Evolutionary conservation across 2,888 invertebrate genomes (phyloP), one percentile per base, ranked within the genome.

Genomic region (Drosophila borealis): DNA sequence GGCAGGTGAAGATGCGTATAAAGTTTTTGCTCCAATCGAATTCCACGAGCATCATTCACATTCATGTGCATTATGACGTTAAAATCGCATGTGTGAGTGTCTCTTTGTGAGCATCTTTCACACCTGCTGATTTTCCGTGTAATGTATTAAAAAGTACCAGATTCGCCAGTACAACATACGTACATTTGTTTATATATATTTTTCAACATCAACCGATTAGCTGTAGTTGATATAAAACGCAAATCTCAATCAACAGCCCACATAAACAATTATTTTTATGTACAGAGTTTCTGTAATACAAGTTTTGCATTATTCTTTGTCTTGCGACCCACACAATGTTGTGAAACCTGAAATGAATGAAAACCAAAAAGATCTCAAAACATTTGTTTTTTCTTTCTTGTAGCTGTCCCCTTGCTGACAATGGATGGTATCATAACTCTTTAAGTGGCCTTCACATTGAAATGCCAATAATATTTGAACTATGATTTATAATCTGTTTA

Each of bases 401-500:
- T 56, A 29, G 1, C 36, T 50, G 46, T 42, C 36, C 59, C 75
- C 74, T 57, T 41, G 50, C 53, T 57, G 67, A 49, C 45, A 59
- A 48, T 67, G 61, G 42, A 14, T 29, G 62, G 59, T 68, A 17
- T 36, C 56, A 56, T 41, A 51, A 39, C 46, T 67, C 53, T 68
- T 65, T 70, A 70, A 76, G 69, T 82, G 77, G 67, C 80, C 77
- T 67, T 79, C 67, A 70, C 78, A 84, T 78, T 88, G 81, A 78
- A 64, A 54, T 71, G 81, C 39, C 67, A 62, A 19, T 19, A 25
- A 56, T 62, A 65, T 62, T 71, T 70, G 65, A 53, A 66, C 62
- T 39, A 37, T 51, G 11, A 34, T 61, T 64, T 74, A 50, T 45
- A 37, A n/a, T 8, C 50, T 51, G 17, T 54, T 55, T 25, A 44